Evolutionary conservation across 2,888 invertebrate species (phyloP).

Genomic region (Stegophylla sp.): DNA sequence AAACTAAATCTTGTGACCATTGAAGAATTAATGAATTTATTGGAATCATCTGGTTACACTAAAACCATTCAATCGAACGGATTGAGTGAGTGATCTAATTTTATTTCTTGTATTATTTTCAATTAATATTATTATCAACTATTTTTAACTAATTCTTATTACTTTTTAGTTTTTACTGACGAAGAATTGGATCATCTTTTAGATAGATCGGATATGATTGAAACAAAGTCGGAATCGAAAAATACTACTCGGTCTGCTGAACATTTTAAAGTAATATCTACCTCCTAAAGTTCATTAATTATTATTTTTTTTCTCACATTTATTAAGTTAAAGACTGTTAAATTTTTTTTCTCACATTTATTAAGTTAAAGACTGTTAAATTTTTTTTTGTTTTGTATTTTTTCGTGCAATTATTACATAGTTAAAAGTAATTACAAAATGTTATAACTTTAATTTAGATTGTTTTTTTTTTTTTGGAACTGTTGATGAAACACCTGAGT

Average conservation of each 20-base stretch:
- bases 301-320: no score
- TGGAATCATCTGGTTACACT: constrained; percentile 63
- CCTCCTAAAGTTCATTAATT: not conserved
- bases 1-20: constrained; percentile 60
- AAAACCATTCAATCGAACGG: constrained; percentile 63
- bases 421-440: no score
- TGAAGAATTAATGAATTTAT: constrained; percentile 63
- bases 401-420: no score
- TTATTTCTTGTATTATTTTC: not conserved
- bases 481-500: no score
- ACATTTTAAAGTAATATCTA: constrained; percentile 31
- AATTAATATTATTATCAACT: not conserved
- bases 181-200: constrained; percentile 66
- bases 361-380: no score
- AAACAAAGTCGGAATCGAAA: not conserved
- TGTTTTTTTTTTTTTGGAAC: no score
- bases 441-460: no score
- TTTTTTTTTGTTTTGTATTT: no score
- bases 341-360: no score
- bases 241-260: constrained; percentile 12
- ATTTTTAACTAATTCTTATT: not conserved
- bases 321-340: no score
- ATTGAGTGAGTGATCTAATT: constrained; percentile 54
- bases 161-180: constrained; percentile 65
- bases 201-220: constrained; percentile 66